Conservation (phyloP, 2,888 invertebrate species). For the Pyrgus malvae region DNA sequence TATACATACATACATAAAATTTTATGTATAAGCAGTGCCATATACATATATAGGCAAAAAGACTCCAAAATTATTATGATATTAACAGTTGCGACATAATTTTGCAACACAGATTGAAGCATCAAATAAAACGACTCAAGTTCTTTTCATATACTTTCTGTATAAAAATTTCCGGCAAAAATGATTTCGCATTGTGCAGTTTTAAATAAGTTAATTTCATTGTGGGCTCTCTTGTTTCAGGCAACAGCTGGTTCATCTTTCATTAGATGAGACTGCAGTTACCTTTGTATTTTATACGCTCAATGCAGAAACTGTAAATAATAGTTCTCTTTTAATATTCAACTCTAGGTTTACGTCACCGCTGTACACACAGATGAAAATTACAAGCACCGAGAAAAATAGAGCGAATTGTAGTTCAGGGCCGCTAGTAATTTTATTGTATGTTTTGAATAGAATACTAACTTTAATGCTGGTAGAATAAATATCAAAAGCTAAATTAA, state of each 20-base stretch:
- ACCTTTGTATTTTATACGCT: conserved; percentile 20
- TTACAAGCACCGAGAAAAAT: conserved; percentile 12
- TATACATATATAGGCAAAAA: too few species aligned
- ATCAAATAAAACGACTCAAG: too few species aligned
- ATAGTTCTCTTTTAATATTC: conserved; percentile 20
- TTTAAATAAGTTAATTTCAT: conserved; percentile 10
- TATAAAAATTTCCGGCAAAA: too few species aligned
- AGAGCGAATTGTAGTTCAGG: conserved; percentile 4
- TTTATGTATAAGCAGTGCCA: too few species aligned
- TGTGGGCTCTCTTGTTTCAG: conserved; percentile 10
- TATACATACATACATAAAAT: too few species aligned
- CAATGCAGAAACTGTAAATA: conserved; percentile 22
- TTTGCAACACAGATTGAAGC: too few species aligned
- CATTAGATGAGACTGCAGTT: conserved; percentile 23
- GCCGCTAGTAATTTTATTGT: not conserved
- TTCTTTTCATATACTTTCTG: too few species aligned
- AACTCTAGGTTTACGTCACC: conserved; percentile 17
- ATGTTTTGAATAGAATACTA: too few species aligned
- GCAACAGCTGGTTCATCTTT: conserved; percentile 13
- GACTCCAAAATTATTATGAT: too few species aligned
- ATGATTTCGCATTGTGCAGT: not conserved
- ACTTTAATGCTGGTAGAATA: too few species aligned
- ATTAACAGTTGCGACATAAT: too few species aligned
- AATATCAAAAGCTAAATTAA: too few species aligned
- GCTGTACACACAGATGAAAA: conserved; percentile 17